Evolutionary conservation across 2,888 invertebrate genomes (phyloP), one percentile per base, ranked within the genome.

Genomic region (Vanessa cardui): DNA sequence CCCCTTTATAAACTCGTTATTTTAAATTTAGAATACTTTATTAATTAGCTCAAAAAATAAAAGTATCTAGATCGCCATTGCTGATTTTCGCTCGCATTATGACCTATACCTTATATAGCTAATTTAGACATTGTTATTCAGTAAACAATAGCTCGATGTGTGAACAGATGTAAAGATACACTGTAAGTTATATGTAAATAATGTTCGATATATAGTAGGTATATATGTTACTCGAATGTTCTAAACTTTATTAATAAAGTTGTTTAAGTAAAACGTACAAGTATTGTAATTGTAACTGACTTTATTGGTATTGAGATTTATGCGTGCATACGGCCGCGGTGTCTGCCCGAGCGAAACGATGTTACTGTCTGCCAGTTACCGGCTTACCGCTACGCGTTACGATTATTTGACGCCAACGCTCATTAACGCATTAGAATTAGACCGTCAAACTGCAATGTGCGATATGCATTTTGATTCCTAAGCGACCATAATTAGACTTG

Each of bases 371-470:
- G 60, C 26, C 54, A 31, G 31, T 33, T 60, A 65, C 49, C 59
- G 60, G 60, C 46, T 58, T 66, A 64, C 70, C 67, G 67, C 64
- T 70, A 64, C 44, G 64, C 65, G 58, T 52, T 64, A 58, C 58
- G 64, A 64, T 59, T 31, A 54, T 26, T 80, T 77, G 72, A 78
- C 78, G 79, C 75, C 71, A 73, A 15, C 74, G 59, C 67, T 62
- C 68, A 64, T 64, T 60, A 73, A 71, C 68, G 74, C 74, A 78
- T 71, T 73, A 73, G 76, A 70, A 78, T 71, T 73, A 73, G 76
- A 70, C 76, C 73, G 70, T 71, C 68, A 72, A 70, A 73, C 68
- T 69, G 71, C 66, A 62, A 56, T 68, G 33, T 62, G 45, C 62
- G 52, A 59, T 62, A 63, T 62, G 58, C 58, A 67, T 62, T 62